These are phyloP conservation scores for Mycetomoellerius zeteki DNA, from an alignment of 1,140 invertebrate genomes.

Conservation along the genomic window DNA sequence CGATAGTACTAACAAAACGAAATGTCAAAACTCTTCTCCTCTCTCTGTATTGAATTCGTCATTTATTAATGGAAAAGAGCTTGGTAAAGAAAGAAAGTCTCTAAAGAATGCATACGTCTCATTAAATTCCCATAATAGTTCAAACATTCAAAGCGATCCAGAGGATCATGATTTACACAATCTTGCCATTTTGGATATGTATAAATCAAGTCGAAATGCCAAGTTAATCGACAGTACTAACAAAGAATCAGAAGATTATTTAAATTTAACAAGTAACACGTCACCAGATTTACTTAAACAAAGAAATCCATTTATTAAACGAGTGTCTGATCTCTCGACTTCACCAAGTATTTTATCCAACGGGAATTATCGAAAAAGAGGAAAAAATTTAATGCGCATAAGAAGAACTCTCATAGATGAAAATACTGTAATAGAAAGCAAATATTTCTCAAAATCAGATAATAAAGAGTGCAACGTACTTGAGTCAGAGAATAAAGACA, in stretches of 20 bases:
- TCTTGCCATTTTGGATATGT: constrained; percentile 65
- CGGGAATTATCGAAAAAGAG: constrained; percentile 56
- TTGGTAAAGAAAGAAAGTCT: constrained; percentile 31
- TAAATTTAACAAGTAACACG: constrained; percentile 5
- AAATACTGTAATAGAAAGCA: constrained; percentile 67
- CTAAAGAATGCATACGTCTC: constrained; percentile 54
- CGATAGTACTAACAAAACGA: constrained; percentile 5
- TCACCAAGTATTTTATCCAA: constrained; percentile 71
- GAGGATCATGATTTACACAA: constrained; percentile 60
- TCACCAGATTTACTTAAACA: constrained; percentile 67
- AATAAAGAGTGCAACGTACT: not conserved
- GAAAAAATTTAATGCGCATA: constrained; percentile 65
- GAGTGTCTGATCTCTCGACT: constrained; percentile 37
- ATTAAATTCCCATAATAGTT: constrained; percentile 70
- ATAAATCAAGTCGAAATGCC: constrained; percentile 55
- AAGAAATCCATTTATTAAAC: constrained; percentile 75
- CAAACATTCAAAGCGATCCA: constrained; percentile 63
- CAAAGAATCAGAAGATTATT: constrained; percentile 22
- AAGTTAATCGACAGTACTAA: constrained; percentile 37
- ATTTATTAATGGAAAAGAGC: not conserved
- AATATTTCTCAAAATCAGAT: constrained; percentile 68
- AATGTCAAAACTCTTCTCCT: not conserved
- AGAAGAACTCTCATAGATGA: constrained; percentile 68
- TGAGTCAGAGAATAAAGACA: not conserved
- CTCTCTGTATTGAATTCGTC: not conserved